These are phyloP conservation scores for Fulica atra DNA, from an alignment of 2,113 vertebrate genomes.

Conservation along the genomic window DNA sequence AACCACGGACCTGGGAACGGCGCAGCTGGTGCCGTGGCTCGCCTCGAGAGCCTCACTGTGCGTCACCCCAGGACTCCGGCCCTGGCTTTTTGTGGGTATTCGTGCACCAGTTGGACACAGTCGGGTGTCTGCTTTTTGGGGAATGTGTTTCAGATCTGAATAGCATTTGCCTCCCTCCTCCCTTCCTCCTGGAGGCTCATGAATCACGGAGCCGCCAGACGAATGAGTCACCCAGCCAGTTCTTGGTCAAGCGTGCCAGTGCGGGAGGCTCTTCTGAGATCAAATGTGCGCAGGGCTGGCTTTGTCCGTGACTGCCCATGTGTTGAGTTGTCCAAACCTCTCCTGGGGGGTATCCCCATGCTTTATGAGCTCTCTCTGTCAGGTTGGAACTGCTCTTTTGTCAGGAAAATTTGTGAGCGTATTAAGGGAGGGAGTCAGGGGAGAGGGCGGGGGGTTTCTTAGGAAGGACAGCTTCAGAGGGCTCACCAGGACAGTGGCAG, in stretches of 20 bases:
- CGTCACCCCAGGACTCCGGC: background rate
- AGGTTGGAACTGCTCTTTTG: conserved; percentile 65
- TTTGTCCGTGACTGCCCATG: conserved; percentile 66
- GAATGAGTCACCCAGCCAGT: conserved; percentile 53
- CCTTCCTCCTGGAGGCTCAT: conserved; percentile 67
- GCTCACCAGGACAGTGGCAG: background rate
- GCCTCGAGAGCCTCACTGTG: background rate
- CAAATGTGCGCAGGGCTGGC: conserved; percentile 2
- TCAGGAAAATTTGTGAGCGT: conserved; percentile 22
- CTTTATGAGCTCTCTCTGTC: conserved; percentile 39
- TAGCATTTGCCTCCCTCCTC: conserved; percentile 47
- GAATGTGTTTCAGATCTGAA: conserved; percentile 62
- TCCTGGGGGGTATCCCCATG: conserved; percentile 23
- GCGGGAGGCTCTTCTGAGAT: conserved; percentile 55
- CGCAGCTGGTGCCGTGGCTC: rapidly evolving
- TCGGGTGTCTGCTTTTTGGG: conserved; percentile 14
- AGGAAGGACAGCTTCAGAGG: background rate
- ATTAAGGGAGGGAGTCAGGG: background rate
- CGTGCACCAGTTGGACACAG: conserved; percentile 39
- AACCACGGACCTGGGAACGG: background rate
- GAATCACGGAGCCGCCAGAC: conserved; percentile 68
- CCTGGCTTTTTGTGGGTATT: conserved; percentile 35
- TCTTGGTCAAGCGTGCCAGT: conserved; percentile 66
- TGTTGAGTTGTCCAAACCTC: conserved; percentile 33
- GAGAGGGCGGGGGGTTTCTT: background rate